Percentiles rank a stretch among this genome's conserved stretches.
phyloP scores from a whole-genome alignment of 2,113 vertebrate genomes.

The Halichoeres trimaculatus region DNA sequence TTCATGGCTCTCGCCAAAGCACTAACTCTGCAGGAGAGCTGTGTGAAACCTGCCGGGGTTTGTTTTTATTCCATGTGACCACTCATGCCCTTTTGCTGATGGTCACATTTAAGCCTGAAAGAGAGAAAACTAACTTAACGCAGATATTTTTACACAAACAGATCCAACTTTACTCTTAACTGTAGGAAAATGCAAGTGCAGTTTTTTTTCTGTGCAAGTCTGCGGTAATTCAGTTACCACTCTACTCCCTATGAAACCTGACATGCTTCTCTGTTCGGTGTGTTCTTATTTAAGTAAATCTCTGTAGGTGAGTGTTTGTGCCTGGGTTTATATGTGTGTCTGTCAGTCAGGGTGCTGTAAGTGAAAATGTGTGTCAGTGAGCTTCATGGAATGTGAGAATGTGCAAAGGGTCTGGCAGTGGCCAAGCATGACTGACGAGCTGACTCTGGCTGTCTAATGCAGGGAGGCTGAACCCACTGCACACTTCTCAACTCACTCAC shows the following conservation, averaged over 20 bases:
- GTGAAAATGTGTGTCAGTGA: constrained; percentile 18
- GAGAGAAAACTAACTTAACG: constrained; percentile 45
- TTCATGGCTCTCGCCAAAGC: constrained; percentile 53
- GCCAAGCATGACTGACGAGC: constrained; percentile 65
- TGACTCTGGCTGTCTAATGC: constrained; percentile 52
- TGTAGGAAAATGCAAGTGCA: too few species aligned
- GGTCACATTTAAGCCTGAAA: constrained; percentile 18
- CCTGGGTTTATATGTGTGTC: constrained; percentile 21
- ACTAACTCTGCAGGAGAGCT: constrained; percentile 45
- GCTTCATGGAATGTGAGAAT: constrained; percentile 59
- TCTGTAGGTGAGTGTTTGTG: constrained; percentile 1
- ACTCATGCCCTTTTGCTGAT: constrained; percentile 37
- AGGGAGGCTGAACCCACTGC: constrained; percentile 47
- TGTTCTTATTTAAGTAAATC: neutral
- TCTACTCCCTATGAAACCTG: too few species aligned
- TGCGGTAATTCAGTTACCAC: too few species aligned
- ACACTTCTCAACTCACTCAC: constrained; percentile 46
- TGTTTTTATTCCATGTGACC: constrained; percentile 26
- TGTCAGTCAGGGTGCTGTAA: constrained; percentile 3
- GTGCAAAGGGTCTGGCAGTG: constrained; percentile 52
- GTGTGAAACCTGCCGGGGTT: constrained; percentile 38
- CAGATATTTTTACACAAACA: neutral
- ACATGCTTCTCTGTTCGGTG: too few species aligned
- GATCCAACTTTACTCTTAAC: too few species aligned
- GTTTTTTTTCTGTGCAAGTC: too few species aligned